Evolutionary conservation across 2,797 vertebrate species (phyloP), one percentile per base, ranked within the genome.

Genomic region (Nothura maculosa): DNA sequence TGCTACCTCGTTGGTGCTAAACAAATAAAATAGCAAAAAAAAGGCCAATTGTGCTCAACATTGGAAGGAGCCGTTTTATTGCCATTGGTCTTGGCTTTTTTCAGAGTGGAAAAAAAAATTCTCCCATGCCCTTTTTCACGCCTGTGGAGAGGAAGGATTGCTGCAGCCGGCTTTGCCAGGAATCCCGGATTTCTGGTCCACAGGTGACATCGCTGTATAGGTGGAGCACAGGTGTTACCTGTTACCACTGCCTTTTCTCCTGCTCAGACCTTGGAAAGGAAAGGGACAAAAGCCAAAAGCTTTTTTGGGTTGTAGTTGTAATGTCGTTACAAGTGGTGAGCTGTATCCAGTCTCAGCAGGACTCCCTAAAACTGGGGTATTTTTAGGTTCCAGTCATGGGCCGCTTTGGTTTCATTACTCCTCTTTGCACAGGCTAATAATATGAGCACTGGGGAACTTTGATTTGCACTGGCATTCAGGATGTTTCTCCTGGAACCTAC

Each of bases 291-390:
- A 1, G 12, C 72, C 81, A 83, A 10, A 77, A 78, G 17, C 3
- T 48, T 74, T 70, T 20, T 87, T 12, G 20, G 47, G 57, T 1
- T 30, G 45, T 47, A 9, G 9, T 21, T 47, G 45, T 19, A 47
- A 47, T 47, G 45, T 9, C 45, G 21, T 47, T 85, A 48, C 3
- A 2, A 68, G 68, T 67, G 61, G 40, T 34, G 63, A 78, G 66
- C 43, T 91, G 58, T 70, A 32, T 60, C 78, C 58, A 11, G 34
- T 19, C 40, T 83, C 67, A 0, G 0, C 1, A 42, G 90, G 57
- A 28, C 48, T 43, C 58, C 1, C 0, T 55, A 45, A 80, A 50
- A 8, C 13, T 1, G 2, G 2, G 19, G 43, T 13, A 3, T 42
- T 54, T 88, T 80, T 2, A 82, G 30, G 64, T 82, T 57, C 22